Base-by-base conservation (phyloP, 2,888 invertebrate species). In the Heteromurus nitidus region DNA sequence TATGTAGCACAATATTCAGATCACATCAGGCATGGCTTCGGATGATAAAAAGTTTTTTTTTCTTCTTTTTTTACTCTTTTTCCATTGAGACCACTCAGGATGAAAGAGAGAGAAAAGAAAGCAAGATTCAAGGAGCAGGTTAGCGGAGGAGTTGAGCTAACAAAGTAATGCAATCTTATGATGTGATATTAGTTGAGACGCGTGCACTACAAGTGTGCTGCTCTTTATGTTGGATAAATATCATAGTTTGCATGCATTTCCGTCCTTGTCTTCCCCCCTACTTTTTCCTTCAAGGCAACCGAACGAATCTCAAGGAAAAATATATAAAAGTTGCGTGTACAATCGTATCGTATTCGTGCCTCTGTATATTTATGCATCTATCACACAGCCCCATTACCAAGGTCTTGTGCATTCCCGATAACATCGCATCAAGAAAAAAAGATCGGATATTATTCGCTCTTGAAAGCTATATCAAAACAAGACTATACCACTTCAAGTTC, bases 11-110 rank as follows among this genome's bases (percentile, higher is more conserved):
- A 64, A 70, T 70, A 80, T 80, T 80, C 80, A 73, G 72, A 72
- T 80, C 80, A 80, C 79, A 80, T 80, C 80, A 80, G 55, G 55
- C 80, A 72, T 80, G 65, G 67, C 75, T 76, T 68, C 22, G 24
- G 58, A 68, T 76, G 68, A 76, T 67, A 76, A 76, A 62, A n/a
- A n/a, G n/a, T n/a, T n/a, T n/a, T n/a, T n/a, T n/a, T n/a, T n/a
- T n/a, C n/a, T n/a, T n/a, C n/a, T n/a, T n/a, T n/a, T 73, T 73
- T 67, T 69, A 36, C 62, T 80, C 50, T 30, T 70, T 64, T 80
- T 36, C 80, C 72, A 26, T n/a, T 55, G 80, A 72, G 80, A 80
- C 72, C 80, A 58, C 72, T 80, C 80, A 80, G 42, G 80, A 73
- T 72, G 79, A 70, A 76, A 77, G 62, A 42, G 60, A 53, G 55